Percentiles rank a stretch among this genome's conserved stretches.
Conservation (phyloP, 1,140 invertebrate genomes). For the Anastatus disparis region DNA sequence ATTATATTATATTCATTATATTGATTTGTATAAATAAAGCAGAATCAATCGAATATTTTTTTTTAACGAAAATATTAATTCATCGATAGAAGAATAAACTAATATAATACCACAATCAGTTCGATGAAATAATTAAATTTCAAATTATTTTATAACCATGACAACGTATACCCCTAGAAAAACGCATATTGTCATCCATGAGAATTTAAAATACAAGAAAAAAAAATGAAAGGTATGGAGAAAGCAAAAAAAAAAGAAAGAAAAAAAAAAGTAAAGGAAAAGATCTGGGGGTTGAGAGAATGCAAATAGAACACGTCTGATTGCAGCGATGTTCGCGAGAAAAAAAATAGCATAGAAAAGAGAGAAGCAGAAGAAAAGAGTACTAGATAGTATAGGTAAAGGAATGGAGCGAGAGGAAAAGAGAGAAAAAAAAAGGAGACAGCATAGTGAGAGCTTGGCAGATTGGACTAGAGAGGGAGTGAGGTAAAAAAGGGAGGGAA, state of each 20-base stretch:
- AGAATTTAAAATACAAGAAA: conserved; percentile 30
- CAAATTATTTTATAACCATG: too few relatives aligned
- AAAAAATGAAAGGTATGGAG: background rate
- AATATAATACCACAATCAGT: too few relatives aligned
- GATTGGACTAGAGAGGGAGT: conserved; percentile 29
- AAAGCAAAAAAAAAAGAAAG: conserved; percentile 17
- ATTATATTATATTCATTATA: too few relatives aligned
- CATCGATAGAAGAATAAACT: too few relatives aligned
- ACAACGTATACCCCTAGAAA: too few relatives aligned
- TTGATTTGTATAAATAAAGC: too few relatives aligned
- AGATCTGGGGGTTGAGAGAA: conserved; percentile 15
- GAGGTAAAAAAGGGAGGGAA: conserved; percentile 42
- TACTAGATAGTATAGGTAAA: too few relatives aligned
- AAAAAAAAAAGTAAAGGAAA: background rate
- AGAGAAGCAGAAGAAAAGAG: conserved; percentile 28
- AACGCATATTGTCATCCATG: background rate
- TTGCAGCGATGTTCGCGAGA: conserved; percentile 29
- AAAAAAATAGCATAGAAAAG: too few relatives aligned
- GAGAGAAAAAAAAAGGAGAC: conserved; percentile 32
- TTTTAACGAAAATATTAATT: too few relatives aligned
- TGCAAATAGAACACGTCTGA: conserved; percentile 37
- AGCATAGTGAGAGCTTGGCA: conserved; percentile 10
- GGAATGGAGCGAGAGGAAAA: conserved; percentile 27
- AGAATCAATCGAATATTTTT: too few relatives aligned
- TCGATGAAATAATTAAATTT: too few relatives aligned